Evolutionary conservation across 64 coral and sea anemone genomes (phyloP).

Genomic region (Stichodactyla mertensii): DNA sequence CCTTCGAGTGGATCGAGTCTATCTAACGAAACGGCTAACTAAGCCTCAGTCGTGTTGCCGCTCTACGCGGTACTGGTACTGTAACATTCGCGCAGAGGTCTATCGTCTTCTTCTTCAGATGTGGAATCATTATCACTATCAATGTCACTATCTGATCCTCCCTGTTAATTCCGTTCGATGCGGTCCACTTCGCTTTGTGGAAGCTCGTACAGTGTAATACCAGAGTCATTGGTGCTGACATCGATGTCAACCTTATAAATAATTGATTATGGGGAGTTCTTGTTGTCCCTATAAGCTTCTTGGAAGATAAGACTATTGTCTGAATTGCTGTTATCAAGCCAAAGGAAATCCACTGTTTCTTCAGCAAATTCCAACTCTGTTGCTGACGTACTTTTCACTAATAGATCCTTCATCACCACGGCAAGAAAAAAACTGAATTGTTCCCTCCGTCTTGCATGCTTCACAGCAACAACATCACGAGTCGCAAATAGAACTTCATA

Average conservation of each 20-base stretch:
- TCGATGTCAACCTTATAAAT: constrained; percentile 47
- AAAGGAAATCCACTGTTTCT: constrained; percentile 37
- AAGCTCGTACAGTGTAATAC: constrained; percentile 11
- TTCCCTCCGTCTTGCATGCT: constrained; percentile 44
- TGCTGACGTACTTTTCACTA: not conserved
- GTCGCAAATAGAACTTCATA: constrained; percentile 34
- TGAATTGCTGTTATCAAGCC: constrained; percentile 38
- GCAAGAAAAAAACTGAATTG: constrained; percentile 51
- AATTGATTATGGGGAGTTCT: constrained; percentile 55
- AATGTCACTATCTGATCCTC: constrained; percentile 41
- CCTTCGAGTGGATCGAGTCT: not conserved
- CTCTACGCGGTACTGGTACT: constrained; percentile 64
- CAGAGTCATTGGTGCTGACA: constrained; percentile 41
- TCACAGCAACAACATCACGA: constrained; percentile 44
- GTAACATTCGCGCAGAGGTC: constrained; percentile 55
- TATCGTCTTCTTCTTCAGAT: constrained; percentile 54
- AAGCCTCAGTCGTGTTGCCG: constrained; percentile 56
- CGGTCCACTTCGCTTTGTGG: constrained; percentile 47
- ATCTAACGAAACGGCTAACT: constrained; percentile 26
- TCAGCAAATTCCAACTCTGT: constrained; percentile 41
- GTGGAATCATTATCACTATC: constrained; percentile 49
- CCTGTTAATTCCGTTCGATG: constrained; percentile 41
- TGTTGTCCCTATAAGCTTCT: constrained; percentile 63
- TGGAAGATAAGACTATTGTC: constrained; percentile 25
- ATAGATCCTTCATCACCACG: constrained; percentile 36